Base-by-base conservation (phyloP, 2,888 invertebrate species). In the Polylopha cassiicola region DNA sequence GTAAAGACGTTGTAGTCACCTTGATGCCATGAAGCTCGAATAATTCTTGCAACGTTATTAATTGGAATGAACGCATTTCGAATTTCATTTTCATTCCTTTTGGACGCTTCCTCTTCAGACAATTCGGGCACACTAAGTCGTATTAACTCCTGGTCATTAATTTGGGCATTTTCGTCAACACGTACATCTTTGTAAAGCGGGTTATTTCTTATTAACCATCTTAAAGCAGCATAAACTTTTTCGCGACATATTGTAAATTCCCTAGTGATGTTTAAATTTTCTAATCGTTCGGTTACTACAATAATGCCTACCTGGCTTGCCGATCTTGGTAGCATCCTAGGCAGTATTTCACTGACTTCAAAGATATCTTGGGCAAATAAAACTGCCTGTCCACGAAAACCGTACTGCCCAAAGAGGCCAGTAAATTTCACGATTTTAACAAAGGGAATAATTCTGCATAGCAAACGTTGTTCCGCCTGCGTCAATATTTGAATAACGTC, bases 371-470 rank as follows among this genome's bases (percentile, higher is more conserved):
- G 28, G 2, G 43, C 47, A 29, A 51, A 52, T 4, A 52, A 43
- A 9, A 49, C 47, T 1, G 45, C 51, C 22, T 54, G 50, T 9
- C 51, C 50, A 3, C 47, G 47, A 32, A 52, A 55, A 28, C 48
- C 37, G 17, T 50, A 49, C 21, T 51, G 52, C 9, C 48, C 49
- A 48, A 32, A 52, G 11, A 47, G 10, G 13, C 47, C 47, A 39
- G 27, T 42, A 14, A 47, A 44, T 49, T 50, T 54, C 0, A 32
- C 22, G 1, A 22, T 32, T 37, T 52, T 53, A 22, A 51, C 41
- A 50, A 55, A 51, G n/a, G 47, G 50, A 26, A 51, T 45, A 26
- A 51, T 51, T 23, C 48, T 33, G 8, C 36, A 48, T 6, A 52
- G 17, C 16, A 52, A 36, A 7, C 53, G 31, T 44, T 51, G 48